These are phyloP conservation scores for Hystrix brachyura DNA, from an alignment of 2,113 vertebrate genomes.

Conservation along the genomic window DNA sequence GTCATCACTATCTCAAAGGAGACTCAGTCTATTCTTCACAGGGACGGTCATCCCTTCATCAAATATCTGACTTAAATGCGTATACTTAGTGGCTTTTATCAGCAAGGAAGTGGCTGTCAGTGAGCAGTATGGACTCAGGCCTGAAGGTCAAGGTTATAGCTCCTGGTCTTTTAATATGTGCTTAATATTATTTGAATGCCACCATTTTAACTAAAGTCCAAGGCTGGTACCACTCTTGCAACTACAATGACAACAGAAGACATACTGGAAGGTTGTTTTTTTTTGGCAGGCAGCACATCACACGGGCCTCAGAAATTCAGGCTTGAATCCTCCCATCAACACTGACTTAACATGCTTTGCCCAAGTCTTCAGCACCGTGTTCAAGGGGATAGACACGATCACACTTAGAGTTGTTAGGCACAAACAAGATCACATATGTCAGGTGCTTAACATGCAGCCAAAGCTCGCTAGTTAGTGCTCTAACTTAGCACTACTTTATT, in stretches of 20 bases:
- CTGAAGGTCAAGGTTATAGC: background rate
- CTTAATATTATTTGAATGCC: background rate
- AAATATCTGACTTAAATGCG: background rate
- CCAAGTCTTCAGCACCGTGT: background rate
- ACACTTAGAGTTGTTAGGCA: background rate
- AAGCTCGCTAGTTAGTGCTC: background rate
- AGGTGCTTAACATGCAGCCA: background rate
- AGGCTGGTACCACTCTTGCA: background rate
- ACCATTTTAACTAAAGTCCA: background rate
- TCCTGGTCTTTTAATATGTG: background rate
- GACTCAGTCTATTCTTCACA: background rate
- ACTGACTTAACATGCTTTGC: background rate
- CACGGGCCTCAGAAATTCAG: background rate
- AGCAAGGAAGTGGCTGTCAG: no score
- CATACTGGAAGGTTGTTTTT: background rate
- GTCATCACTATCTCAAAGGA: background rate
- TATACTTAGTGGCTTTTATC: background rate
- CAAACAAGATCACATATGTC: background rate
- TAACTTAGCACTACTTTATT: background rate
- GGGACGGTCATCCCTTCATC: background rate
- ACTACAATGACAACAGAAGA: background rate
- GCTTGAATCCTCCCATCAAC: background rate
- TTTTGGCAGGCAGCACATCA: background rate
- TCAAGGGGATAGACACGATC: background rate
- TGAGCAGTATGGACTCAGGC: background rate